Conservation (phyloP, 2,113 vertebrate genomes). For the Saccopteryx bilineata region DNA sequence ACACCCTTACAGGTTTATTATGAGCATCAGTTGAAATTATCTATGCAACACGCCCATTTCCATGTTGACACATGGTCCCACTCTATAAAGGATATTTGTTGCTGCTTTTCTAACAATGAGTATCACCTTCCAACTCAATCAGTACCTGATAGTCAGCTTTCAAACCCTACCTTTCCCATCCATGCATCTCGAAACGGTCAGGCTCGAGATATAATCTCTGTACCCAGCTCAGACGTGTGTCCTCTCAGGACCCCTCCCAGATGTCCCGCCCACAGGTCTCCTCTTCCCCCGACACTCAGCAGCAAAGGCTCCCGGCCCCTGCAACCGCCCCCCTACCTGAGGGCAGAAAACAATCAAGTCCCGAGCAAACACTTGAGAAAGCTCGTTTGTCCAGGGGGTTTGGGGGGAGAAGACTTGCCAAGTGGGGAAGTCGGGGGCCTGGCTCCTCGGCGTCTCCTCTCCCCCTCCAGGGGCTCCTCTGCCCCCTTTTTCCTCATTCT, state of each 20-base stretch:
- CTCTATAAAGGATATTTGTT: background rate
- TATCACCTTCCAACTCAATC: background rate
- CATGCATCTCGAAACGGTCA: background rate
- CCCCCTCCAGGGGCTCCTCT: conserved; percentile 80
- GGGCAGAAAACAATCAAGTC: background rate
- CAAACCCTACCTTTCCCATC: background rate
- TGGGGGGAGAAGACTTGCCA: conserved; percentile 87
- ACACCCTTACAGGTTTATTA: background rate
- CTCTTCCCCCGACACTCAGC: background rate
- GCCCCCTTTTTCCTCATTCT: conserved; percentile 84
- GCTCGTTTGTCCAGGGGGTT: conserved; percentile 3
- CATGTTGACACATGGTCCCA: rapidly evolving
- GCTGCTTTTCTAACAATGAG: background rate
- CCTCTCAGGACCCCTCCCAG: background rate
- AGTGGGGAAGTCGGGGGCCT: conserved; percentile 84
- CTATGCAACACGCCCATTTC: background rate
- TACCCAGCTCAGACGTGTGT: background rate
- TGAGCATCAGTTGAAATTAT: background rate
- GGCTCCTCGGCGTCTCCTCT: conserved; percentile 83
- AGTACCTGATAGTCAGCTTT: background rate
- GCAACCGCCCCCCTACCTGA: conserved; percentile 72
- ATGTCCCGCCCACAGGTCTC: background rate
- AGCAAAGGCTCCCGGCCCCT: conserved; percentile 22
- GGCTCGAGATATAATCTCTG: background rate
- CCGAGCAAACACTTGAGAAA: background rate